A percentile compares a stretch with the other conserved stretches of the same genome.
These are phyloP conservation scores for Catocala fraxini DNA, from an alignment of 2,888 invertebrate species.

Conservation along the genomic window DNA sequence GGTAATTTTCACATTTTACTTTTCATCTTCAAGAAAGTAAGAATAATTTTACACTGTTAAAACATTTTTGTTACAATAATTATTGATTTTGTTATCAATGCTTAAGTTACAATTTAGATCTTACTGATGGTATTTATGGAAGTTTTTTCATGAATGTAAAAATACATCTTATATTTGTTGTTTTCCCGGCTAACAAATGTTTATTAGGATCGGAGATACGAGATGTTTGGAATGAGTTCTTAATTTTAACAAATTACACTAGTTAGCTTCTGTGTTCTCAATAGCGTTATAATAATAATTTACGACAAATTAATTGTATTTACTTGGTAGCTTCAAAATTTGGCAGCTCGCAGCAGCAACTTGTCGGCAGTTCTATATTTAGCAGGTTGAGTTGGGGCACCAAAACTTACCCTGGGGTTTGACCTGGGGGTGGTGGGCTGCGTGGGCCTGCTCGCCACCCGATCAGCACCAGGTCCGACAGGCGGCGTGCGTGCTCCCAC, in stretches of 20 bases:
- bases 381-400: slow-evolving; percentile 53
- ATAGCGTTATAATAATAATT: slow-evolving; percentile 42
- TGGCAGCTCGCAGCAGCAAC: slow-evolving; percentile 42
- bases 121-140: neutral
- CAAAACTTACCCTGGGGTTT: no score
- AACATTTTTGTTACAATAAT: neutral
- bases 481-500: no score
- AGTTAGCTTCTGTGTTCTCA: slow-evolving; percentile 40
- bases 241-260: slow-evolving; percentile 49
- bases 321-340: slow-evolving; percentile 41
- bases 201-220: slow-evolving; percentile 32
- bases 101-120: no score
- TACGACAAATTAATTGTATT: slow-evolving; percentile 38
- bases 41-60: slow-evolving; percentile 49
- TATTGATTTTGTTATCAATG: no score
- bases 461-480: no score
- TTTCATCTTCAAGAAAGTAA: slow-evolving; percentile 55
- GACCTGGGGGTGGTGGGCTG: no score
- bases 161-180: slow-evolving; percentile 28
- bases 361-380: slow-evolving; percentile 49
- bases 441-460: no score
- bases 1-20: slow-evolving; percentile 72
- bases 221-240: slow-evolving; percentile 36
- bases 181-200: slow-evolving; percentile 35
- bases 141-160: slow-evolving; percentile 24